Evolutionary conservation across 2,888 invertebrate species (phyloP), one percentile per base, ranked within the genome.

Genomic region (Folsomia candida): DNA sequence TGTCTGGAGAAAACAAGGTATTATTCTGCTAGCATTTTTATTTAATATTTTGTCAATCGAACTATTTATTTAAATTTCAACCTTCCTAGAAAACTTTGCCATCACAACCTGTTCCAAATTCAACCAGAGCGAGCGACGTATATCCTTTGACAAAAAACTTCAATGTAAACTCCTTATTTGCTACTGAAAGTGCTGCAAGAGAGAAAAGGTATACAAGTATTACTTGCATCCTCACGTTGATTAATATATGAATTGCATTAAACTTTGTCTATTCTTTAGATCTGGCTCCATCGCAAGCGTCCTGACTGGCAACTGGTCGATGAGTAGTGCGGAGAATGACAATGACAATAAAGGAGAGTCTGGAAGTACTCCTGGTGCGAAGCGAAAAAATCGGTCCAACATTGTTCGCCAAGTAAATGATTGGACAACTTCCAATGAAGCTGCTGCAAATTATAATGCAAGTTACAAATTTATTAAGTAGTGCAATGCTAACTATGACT

Each of bases 121-220:
- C 89, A 82, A 89, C 89, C 78, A 87, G 91, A 81, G 89, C 90
- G 76, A 91, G 91, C 84, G 89, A 91, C 78, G 90, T 89, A 81
- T 89, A 91, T 83, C 91, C 91, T 0, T 67, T 73, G 6, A 71
- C 75, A 1, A 65, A 70, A 54, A 65, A 26, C 28, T 65, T 57
- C 22, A 65, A 65, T 26, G 37, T 59, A 4, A 27, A 54, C 27
- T 22, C 18, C 18, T 14, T 67, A 9, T 67, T 67, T 29, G 22
- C 51, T n/a, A 2, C 25, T 58, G 28, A 60, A n/a, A 59, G 57
- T 58, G 47, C 18, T n/a, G n/a, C 47, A n/a, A 47, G 18, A 47
- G 47, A 47, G 18, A 18, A 9, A 47, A 47, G 47, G 47, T 47
- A 47, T 37, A n/a, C 22, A 60, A 20, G 11, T 25, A 11, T n/a